Percentiles rank a stretch among this genome's conserved stretches.
phyloP scores from a whole-genome alignment of 2,113 vertebrate genomes.

The Oncorhynchus nerka region DNA sequence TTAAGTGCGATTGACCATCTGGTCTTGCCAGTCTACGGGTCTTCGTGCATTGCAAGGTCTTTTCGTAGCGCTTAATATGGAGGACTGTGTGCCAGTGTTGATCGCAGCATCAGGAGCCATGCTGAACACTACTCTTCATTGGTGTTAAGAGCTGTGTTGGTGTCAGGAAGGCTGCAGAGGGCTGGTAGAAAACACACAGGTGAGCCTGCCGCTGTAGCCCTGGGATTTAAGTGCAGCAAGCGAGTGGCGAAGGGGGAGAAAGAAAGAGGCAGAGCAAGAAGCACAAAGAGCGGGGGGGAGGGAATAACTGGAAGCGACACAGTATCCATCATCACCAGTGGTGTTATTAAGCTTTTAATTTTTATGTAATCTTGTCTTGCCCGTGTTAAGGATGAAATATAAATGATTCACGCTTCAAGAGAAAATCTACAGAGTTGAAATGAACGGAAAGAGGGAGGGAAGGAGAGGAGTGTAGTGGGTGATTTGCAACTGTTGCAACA shows the following conservation, averaged over 20 bases:
- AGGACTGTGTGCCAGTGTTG: too few relatives aligned
- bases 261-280: neutral
- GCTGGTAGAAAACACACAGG: too few relatives aligned
- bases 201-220: too few relatives aligned
- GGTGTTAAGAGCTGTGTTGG: too few relatives aligned
- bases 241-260: neutral
- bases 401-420: constrained; percentile 34
- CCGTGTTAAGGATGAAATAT: constrained; percentile 38
- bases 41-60: too few relatives aligned
- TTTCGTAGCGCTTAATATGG: too few relatives aligned
- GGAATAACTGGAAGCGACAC: constrained; percentile 15
- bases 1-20: too few relatives aligned
- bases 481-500: constrained; percentile 7
- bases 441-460: neutral
- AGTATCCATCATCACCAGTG: constrained; percentile 30
- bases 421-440: neutral
- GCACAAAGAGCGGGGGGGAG: constrained; percentile 3
- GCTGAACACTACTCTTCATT: too few relatives aligned
- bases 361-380: neutral
- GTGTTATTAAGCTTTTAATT: constrained; percentile 45
- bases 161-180: too few relatives aligned
- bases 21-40: too few relatives aligned
- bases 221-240: too few relatives aligned
- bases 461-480: neutral
- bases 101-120: too few relatives aligned